These are phyloP conservation scores for Notarius quadriscutis DNA, from an alignment of 2,113 vertebrate species.

Conservation along the genomic window DNA sequence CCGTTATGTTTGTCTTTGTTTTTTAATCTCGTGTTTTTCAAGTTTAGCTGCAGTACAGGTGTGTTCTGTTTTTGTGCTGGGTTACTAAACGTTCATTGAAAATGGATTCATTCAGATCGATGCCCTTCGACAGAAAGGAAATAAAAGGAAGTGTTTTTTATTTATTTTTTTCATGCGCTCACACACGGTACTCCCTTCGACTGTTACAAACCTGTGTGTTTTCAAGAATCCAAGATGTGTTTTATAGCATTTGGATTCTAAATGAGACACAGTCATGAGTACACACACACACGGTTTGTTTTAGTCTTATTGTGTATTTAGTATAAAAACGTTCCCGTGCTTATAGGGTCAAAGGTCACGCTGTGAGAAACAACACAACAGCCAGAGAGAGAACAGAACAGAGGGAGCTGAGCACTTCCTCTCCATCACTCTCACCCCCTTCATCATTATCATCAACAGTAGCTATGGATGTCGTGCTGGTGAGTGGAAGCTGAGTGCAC, in stretches of 20 bases:
- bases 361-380: constrained; percentile 29
- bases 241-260: not conserved
- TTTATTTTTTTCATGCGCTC: too few species aligned
- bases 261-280: not conserved
- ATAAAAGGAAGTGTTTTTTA: too few species aligned
- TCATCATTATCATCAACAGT: constrained; percentile 26
- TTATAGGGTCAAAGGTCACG: not conserved
- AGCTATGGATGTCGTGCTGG: constrained; percentile 46
- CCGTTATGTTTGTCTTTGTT: not conserved
- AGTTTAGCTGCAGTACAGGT: not conserved
- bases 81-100: too few species aligned
- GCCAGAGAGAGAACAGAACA: constrained; percentile 23
- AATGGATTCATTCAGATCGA: too few species aligned
- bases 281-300: not conserved
- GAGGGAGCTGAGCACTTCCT: constrained; percentile 46
- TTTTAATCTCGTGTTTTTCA: not conserved
- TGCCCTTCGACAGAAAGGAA: too few species aligned
- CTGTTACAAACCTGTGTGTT: too few species aligned
- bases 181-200: too few species aligned
- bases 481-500: not conserved
- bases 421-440: not conserved
- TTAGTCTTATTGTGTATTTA: not conserved
- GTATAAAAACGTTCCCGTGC: not conserved
- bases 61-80: too few species aligned
- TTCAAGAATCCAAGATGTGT: too few species aligned